Percentiles rank a stretch among this genome's conserved stretches.
Evolutionary conservation across 2,888 invertebrate species (phyloP).

Genomic region (Calameuta idolon): DNA sequence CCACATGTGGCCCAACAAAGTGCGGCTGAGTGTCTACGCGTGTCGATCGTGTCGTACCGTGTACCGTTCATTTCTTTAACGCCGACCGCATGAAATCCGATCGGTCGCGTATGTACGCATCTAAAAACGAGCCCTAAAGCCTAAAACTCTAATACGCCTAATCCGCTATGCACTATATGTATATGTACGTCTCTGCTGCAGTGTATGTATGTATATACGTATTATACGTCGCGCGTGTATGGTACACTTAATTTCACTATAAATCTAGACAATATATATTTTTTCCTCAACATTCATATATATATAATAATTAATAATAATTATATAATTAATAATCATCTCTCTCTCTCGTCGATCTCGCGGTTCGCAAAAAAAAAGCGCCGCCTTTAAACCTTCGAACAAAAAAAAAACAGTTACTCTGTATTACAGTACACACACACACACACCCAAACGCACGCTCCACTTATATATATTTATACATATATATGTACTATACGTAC

Average conservation of each 20-base stretch:
- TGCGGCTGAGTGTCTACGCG: background rate
- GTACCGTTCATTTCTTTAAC: background rate
- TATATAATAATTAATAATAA: constrained; percentile 31
- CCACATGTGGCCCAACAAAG: background rate
- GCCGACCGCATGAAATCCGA: background rate
- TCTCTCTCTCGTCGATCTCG: constrained; percentile 36
- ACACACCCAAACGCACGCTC: background rate
- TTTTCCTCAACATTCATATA: constrained; percentile 56
- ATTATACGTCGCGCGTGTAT: constrained; percentile 6
- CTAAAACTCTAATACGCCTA: background rate
- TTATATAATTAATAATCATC: constrained; percentile 27
- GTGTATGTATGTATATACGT: constrained; percentile 1
- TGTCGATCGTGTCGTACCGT: background rate
- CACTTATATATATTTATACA: background rate
- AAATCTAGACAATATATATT: constrained; percentile 58
- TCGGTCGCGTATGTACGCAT: background rate
- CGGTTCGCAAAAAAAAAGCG: constrained; percentile 28
- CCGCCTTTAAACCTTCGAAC: constrained; percentile 27
- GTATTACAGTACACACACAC: constrained; percentile 6
- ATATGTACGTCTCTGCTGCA: background rate
- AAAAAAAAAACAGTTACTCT: constrained; percentile 38
- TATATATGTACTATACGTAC: too few relatives aligned
- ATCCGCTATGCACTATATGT: background rate
- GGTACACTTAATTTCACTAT: constrained; percentile 33
- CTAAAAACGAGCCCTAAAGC: constrained; percentile 9